Conservation (phyloP, 2,888 invertebrate genomes). For the Tanaodytes sp. region DNA sequence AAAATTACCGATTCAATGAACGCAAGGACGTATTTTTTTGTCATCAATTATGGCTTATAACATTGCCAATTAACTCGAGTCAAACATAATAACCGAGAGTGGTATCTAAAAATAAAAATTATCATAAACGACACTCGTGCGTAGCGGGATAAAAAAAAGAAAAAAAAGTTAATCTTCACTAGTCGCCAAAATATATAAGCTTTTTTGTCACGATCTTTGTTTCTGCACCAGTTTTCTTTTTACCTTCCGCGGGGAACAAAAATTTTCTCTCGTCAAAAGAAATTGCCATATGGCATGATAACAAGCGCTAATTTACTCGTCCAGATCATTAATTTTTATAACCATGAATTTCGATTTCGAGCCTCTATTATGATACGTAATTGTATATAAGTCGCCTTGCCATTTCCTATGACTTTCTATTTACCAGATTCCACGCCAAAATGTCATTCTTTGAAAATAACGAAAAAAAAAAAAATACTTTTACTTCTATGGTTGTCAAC, state of each 20-base stretch:
- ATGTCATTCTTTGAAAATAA: too few relatives aligned
- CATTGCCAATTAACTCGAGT: slow-evolving; percentile 10
- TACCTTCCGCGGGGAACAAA: neutral
- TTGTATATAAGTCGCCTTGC: slow-evolving; percentile 6
- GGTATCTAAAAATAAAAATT: slow-evolving; percentile 33
- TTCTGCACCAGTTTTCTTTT: slow-evolving; percentile 16
- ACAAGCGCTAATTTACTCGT: slow-evolving; percentile 31
- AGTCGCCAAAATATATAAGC: slow-evolving; percentile 9
- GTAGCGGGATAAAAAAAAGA: slow-evolving; percentile 8
- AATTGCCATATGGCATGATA: slow-evolving; percentile 15
- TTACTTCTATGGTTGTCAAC: too few relatives aligned
- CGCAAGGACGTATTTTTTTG: neutral
- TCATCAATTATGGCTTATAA: too few relatives aligned
- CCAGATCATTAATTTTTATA: slow-evolving; percentile 41
- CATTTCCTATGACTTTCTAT: slow-evolving; percentile 28
- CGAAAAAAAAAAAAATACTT: too few relatives aligned
- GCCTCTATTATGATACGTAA: slow-evolving; percentile 16
- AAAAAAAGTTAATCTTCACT: slow-evolving; percentile 20
- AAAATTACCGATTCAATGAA: neutral
- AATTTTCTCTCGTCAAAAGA: slow-evolving; percentile 21
- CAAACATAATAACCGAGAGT: slow-evolving; percentile 6
- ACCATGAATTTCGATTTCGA: slow-evolving; percentile 30
- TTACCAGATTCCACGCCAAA: too few relatives aligned
- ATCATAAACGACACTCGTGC: slow-evolving; percentile 7
- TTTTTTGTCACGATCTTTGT: neutral